Evolutionary conservation across 2,113 vertebrate genomes (phyloP).

Genomic region (Turnix velox): DNA sequence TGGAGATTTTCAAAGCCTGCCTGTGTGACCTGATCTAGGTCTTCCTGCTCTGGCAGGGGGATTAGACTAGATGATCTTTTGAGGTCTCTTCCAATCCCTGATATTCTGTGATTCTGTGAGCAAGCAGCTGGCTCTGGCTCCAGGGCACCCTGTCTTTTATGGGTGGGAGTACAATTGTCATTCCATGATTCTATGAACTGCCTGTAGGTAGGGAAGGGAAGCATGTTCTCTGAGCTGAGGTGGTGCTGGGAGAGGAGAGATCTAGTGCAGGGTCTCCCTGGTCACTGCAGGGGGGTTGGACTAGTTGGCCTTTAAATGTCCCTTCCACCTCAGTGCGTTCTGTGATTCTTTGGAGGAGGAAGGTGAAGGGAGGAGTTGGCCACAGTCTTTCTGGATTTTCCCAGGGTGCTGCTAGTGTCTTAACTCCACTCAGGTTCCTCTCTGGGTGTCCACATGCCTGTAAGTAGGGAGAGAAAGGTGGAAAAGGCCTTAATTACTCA

Average conservation of each 20-base stretch:
- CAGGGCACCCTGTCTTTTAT: accelerated
- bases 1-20: too few relatives aligned
- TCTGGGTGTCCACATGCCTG: not conserved
- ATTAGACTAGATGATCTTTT: too few relatives aligned
- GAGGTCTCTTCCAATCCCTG: too few relatives aligned
- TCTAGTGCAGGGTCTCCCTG: too few relatives aligned
- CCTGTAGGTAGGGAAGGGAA: not conserved
- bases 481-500: not conserved
- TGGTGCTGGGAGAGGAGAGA: not conserved
- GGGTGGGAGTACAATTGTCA: accelerated
- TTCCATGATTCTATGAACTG: too few relatives aligned
- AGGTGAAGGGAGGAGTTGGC: not conserved
- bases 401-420: not conserved
- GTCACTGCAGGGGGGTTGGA: too few relatives aligned
- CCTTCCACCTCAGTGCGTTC: too few relatives aligned
- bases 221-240: accelerated
- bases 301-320: too few relatives aligned
- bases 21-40: too few relatives aligned
- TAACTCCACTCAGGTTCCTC: accelerated
- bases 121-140: too few relatives aligned
- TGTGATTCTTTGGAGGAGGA: not conserved
- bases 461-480: not conserved
- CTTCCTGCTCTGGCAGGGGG: too few relatives aligned
- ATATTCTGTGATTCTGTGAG: too few relatives aligned
- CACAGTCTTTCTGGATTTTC: not conserved